Evolutionary conservation across 53 echinoderm and acorn worm genomes (phyloP).

Genomic region (Patiria pectinifera): DNA sequence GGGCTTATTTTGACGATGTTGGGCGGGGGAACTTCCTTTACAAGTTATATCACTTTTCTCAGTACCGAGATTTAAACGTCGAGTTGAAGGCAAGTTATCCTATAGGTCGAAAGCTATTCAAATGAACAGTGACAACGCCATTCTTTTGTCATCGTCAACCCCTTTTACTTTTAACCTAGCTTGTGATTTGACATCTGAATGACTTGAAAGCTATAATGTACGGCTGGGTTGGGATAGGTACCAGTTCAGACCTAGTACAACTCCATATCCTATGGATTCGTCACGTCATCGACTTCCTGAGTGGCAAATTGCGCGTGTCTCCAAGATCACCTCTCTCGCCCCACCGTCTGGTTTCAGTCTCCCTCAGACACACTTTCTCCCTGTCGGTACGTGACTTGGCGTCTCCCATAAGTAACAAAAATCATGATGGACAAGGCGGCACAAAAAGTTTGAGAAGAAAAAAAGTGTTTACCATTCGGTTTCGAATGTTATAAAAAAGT

Average conservation of each 20-base stretch:
- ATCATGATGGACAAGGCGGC: not conserved
- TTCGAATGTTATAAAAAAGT: no score
- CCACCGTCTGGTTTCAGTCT: conserved; percentile 19
- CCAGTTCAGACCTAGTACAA: not conserved
- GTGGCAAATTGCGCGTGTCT: conserved; percentile 49
- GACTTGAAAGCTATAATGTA: not conserved
- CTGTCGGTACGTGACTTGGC: conserved; percentile 29
- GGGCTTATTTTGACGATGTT: no score
- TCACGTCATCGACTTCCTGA: conserved; percentile 44
- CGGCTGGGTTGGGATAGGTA: not conserved
- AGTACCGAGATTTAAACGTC: no score
- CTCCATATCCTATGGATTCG: not conserved
- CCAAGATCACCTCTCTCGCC: not conserved
- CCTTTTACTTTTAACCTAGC: no score
- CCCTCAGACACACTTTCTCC: conserved; percentile 28
- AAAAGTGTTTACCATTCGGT: not conserved
- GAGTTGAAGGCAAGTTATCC: no score
- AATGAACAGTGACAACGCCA: no score
- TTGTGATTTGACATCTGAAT: not conserved
- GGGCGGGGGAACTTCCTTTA: no score
- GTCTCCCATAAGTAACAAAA: not conserved
- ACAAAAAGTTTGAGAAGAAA: not conserved
- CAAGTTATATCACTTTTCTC: no score
- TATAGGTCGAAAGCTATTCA: no score
- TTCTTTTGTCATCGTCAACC: no score